Evolutionary conservation across 2,888 invertebrate genomes (phyloP).

Genomic region (Drosophila emarginata): DNA sequence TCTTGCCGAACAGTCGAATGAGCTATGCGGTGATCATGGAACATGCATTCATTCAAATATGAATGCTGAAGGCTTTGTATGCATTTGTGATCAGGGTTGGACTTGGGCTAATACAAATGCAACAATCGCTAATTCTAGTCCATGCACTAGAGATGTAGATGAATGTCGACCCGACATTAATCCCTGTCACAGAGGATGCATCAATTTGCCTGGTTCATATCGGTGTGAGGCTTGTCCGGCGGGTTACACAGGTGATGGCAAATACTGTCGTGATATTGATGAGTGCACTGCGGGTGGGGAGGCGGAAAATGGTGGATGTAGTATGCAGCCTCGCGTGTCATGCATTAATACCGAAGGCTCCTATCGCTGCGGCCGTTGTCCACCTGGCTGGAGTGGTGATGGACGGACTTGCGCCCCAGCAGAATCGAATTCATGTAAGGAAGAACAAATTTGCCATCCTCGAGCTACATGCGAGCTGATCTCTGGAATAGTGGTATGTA

Average conservation of each 20-base stretch:
- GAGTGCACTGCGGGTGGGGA: conserved; percentile 87
- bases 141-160: conserved; percentile 92
- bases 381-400: conserved; percentile 93
- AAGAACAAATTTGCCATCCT: conserved; percentile 88
- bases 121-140: conserved; percentile 84
- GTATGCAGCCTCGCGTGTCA: conserved; percentile 88
- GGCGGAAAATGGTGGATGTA: conserved; percentile 94
- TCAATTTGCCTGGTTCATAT: conserved; percentile 95
- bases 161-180: conserved; percentile 89
- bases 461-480: conserved; percentile 90
- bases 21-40: conserved; percentile 95
- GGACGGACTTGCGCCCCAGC: conserved; percentile 86
- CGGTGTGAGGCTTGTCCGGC: conserved; percentile 93
- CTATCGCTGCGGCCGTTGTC: conserved; percentile 92
- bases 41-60: conserved; percentile 87
- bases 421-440: conserved; percentile 71
- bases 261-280: conserved; percentile 92
- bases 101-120: conserved; percentile 85
- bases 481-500: conserved; percentile 87
- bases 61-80: conserved; percentile 87
- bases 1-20: conserved; percentile 85
- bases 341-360: conserved; percentile 97
- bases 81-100: conserved; percentile 95
- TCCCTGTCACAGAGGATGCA: conserved; percentile 92
- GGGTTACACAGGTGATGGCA: conserved; percentile 94